phyloP scores from a whole-genome alignment of 2,888 invertebrate genomes.

The Anarsia innoxiella region DNA sequence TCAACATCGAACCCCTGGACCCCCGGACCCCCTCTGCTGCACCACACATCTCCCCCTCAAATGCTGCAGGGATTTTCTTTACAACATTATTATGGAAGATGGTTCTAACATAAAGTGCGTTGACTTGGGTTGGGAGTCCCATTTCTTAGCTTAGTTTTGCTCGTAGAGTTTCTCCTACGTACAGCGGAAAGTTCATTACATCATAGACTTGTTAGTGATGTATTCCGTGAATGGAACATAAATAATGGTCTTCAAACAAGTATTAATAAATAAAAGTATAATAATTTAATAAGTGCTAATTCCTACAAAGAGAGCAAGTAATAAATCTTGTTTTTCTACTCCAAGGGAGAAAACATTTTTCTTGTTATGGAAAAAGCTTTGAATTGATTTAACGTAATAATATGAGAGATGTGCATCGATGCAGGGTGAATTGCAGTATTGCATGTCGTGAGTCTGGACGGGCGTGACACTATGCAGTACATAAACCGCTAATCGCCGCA shows the following conservation, averaged over 20 bases:
- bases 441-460: slow-evolving; percentile 34
- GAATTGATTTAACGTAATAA: too few species aligned
- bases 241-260: too few species aligned
- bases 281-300: too few species aligned
- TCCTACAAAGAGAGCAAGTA: too few species aligned
- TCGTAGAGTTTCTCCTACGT: slow-evolving; percentile 8
- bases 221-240: too few species aligned
- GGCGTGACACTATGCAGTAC: slow-evolving; percentile 39
- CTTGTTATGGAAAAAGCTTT: too few species aligned
- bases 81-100: slow-evolving; percentile 59
- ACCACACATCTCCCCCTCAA: slow-evolving; percentile 38
- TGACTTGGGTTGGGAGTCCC: slow-evolving; percentile 45
- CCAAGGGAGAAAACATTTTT: too few species aligned
- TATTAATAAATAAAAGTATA: too few species aligned
- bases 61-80: slow-evolving; percentile 64
- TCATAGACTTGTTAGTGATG: too few species aligned
- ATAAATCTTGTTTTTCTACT: too few species aligned
- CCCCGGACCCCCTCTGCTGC: slow-evolving; percentile 30
- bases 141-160: slow-evolving; percentile 8
- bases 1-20: slow-evolving; percentile 46
- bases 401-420: too few species aligned
- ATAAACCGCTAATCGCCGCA: slow-evolving; percentile 28
- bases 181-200: too few species aligned
- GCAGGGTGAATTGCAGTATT: slow-evolving; percentile 39
- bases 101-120: slow-evolving; percentile 55